Evolutionary conservation across 2,113 vertebrate species (phyloP).

Genomic region (Corydoras sp.): DNA sequence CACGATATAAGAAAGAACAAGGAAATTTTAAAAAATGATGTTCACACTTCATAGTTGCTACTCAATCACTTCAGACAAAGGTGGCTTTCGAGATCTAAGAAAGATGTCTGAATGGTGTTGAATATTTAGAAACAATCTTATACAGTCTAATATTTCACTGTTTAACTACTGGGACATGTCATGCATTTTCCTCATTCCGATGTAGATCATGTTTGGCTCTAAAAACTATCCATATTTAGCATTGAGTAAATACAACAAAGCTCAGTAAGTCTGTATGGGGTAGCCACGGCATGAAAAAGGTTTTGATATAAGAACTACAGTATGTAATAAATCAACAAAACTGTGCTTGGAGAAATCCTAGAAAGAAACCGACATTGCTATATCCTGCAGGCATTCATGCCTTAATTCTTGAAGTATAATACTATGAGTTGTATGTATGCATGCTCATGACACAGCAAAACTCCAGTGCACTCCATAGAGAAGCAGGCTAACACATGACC

Average conservation of each 20-base stretch:
- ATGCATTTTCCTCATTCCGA: too few species aligned
- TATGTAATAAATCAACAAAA: conserved; percentile 18
- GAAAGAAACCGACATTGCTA: conserved; percentile 26
- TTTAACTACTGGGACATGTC: too few species aligned
- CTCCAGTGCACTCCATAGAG: not conserved
- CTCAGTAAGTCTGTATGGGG: not conserved
- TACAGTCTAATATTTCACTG: too few species aligned
- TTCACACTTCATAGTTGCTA: too few species aligned
- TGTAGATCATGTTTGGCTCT: not conserved
- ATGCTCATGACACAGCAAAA: conserved; percentile 14
- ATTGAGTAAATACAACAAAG: not conserved
- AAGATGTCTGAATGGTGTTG: too few species aligned
- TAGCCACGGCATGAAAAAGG: too few species aligned
- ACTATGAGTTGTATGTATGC: not conserved
- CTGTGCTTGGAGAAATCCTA: conserved; percentile 20
- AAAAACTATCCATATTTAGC: conserved; percentile 2
- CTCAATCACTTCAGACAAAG: too few species aligned
- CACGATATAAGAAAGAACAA: too few species aligned
- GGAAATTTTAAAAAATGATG: too few species aligned
- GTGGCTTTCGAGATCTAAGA: too few species aligned
- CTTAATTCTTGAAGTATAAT: conserved; percentile 23
- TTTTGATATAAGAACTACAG: not conserved
- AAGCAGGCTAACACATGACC: not conserved
- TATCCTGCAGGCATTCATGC: conserved; percentile 18
- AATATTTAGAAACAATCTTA: too few species aligned